phyloP scores from a whole-genome alignment of 2,113 vertebrate genomes.

The Siniperca knerii region DNA sequence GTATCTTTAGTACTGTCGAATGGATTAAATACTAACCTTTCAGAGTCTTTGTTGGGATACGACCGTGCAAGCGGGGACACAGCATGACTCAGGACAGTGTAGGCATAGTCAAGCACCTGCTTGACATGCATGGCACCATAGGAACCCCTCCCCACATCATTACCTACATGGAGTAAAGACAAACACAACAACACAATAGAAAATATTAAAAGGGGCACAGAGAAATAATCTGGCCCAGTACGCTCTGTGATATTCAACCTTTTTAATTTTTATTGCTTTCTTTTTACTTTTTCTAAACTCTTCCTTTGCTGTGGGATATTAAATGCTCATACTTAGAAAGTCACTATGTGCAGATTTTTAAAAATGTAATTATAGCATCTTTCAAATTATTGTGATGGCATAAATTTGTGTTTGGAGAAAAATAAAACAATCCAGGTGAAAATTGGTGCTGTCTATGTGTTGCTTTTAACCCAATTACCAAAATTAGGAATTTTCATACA shows the following conservation, averaged over 20 bases:
- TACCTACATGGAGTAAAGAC: slow-evolving; percentile 83
- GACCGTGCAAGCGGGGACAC: slow-evolving; percentile 95
- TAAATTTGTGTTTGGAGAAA: neutral
- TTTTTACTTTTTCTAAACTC: neutral
- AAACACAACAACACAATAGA: neutral
- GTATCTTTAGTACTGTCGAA: too few relatives aligned
- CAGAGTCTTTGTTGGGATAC: slow-evolving; percentile 95
- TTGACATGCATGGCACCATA: slow-evolving; percentile 99
- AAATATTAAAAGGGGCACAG: neutral
- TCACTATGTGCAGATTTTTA: neutral
- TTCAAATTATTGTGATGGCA: neutral
- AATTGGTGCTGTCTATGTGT: neutral
- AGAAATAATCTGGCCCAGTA: neutral
- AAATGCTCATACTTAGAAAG: neutral
- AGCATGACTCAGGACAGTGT: slow-evolving; percentile 94
- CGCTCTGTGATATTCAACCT: neutral
- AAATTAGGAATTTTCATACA: neutral
- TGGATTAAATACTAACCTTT: slow-evolving; percentile 86
- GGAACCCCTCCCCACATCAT: slow-evolving; percentile 96
- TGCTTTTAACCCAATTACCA: neutral
- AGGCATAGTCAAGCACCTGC: slow-evolving; percentile 98
- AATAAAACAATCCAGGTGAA: neutral
- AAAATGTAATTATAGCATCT: neutral
- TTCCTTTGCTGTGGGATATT: neutral
- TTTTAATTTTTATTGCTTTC: neutral